Conservation (phyloP, 2,113 vertebrate genomes). For the Hystrix brachyura region DNA sequence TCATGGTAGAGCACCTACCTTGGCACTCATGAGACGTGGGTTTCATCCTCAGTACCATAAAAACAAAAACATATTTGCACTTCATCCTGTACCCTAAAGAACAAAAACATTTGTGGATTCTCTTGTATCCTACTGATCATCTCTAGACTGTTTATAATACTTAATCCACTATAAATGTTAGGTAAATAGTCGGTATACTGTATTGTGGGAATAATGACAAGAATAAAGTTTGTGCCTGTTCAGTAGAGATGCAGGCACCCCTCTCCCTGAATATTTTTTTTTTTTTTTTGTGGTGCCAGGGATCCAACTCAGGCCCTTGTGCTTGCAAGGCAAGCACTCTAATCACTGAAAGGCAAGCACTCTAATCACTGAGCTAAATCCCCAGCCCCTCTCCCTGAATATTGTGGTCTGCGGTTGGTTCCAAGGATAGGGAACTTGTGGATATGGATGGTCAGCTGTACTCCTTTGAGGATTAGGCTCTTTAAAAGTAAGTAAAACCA, state of each 20-base stretch:
- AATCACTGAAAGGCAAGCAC: too few relatives aligned
- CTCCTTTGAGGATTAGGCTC: background rate
- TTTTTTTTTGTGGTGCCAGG: too few relatives aligned
- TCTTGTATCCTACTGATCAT: background rate
- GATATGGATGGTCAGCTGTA: background rate
- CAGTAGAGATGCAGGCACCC: background rate
- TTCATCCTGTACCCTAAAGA: background rate
- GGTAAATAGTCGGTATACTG: background rate
- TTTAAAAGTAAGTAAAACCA: slow-evolving; percentile 50
- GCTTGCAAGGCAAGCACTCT: too few relatives aligned
- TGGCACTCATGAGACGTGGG: background rate
- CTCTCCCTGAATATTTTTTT: background rate
- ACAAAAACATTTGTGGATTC: background rate
- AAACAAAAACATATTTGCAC: background rate
- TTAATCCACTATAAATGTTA: background rate
- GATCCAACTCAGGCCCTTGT: too few relatives aligned
- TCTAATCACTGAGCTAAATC: too few relatives aligned
- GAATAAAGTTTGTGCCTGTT: background rate
- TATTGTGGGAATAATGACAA: background rate
- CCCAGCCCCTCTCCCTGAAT: background rate
- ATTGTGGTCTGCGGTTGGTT: background rate
- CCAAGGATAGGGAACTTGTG: background rate
- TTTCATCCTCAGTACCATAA: background rate
- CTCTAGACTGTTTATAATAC: background rate
- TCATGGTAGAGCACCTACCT: background rate